Conservation (phyloP, 2,113 vertebrate genomes). For the Tiliqua scincoides region DNA sequence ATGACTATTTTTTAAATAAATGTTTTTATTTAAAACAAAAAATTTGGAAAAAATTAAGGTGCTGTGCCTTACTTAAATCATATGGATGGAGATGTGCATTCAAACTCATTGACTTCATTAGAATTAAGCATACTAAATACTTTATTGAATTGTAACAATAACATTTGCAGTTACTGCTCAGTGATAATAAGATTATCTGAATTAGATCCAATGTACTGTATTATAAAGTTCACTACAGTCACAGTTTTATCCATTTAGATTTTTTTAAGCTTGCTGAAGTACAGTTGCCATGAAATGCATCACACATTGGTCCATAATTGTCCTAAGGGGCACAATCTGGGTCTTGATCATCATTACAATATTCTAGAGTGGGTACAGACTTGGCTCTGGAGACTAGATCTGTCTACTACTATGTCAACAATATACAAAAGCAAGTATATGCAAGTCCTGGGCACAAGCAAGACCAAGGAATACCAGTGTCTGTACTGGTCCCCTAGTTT, state of each 20-base stretch:
- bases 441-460: too few species aligned
- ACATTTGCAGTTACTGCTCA: background rate
- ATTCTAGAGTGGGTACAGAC: background rate
- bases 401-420: background rate
- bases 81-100: background rate
- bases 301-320: background rate
- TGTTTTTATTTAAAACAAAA: background rate
- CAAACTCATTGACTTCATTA: background rate
- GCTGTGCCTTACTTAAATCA: background rate
- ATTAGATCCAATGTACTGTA: background rate
- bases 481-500: background rate
- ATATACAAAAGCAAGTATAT: too few species aligned
- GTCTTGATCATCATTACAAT: background rate
- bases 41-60: background rate
- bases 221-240: background rate
- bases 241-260: background rate
- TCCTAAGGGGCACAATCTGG: background rate
- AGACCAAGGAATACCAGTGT: background rate
- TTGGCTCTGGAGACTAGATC: too few species aligned
- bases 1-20: background rate
- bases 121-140: background rate
- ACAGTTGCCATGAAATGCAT: background rate
- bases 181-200: background rate
- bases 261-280: background rate
- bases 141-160: background rate